Conservation (phyloP, 1,140 invertebrate species). For the Zaprionus capensis region DNA sequence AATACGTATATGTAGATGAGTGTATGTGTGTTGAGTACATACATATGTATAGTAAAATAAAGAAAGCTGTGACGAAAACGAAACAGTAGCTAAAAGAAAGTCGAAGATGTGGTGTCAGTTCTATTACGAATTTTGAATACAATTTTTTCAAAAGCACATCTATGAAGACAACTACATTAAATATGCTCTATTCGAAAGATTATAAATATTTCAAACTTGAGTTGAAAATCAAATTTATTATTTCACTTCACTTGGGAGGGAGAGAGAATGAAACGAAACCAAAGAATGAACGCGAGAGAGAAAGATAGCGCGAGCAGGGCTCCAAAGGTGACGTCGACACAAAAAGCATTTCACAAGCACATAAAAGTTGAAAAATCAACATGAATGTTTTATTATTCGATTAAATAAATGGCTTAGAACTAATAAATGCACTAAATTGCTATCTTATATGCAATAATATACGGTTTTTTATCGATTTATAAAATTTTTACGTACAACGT, state of each 20-base stretch:
- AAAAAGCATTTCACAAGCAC: constrained; percentile 53
- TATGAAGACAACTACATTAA: constrained; percentile 14
- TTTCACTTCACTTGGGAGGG: constrained; percentile 52
- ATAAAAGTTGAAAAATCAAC: constrained; percentile 8
- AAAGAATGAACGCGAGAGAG: constrained; percentile 40
- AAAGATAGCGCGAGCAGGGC: constrained; percentile 37
- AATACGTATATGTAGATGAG: constrained; percentile 41
- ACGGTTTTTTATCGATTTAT: constrained; percentile 42
- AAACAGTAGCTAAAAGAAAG: constrained; percentile 32
- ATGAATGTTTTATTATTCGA: constrained; percentile 4
- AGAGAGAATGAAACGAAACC: constrained; percentile 38
- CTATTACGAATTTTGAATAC: constrained; percentile 27
- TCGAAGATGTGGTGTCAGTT: not conserved
- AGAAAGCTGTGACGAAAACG: constrained; percentile 51
- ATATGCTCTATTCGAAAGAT: constrained; percentile 4
- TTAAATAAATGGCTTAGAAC: not conserved
- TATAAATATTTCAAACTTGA: constrained; percentile 34
- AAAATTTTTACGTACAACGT: constrained; percentile 73
- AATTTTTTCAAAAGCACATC: constrained; percentile 7
- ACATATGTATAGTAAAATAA: constrained; percentile 63
- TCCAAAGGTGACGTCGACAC: constrained; percentile 80
- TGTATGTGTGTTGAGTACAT: constrained; percentile 20
- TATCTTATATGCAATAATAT: constrained; percentile 1
- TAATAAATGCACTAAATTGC: constrained; percentile 7
- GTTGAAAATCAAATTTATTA: constrained; percentile 51